These are phyloP conservation scores for Diabrotica virgifera DNA, from an alignment of 1,140 invertebrate species.

Conservation along the genomic window DNA sequence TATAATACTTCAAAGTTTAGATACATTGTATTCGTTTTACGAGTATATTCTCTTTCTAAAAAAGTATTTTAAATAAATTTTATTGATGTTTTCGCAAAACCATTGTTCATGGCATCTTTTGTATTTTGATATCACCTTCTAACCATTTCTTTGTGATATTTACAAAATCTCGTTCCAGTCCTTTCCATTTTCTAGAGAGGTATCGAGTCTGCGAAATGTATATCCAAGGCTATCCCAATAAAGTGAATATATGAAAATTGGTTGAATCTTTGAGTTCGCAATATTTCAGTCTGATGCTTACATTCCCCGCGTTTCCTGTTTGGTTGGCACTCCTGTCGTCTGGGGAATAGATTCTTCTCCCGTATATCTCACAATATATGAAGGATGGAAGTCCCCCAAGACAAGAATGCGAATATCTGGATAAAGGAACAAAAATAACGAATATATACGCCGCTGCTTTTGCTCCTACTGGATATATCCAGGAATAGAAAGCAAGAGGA, in stretches of 20 bases:
- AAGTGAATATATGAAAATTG: conserved; percentile 46
- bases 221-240: conserved; percentile 22
- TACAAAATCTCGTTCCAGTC: neutral
- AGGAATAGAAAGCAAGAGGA: neutral
- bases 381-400: conserved; percentile 44
- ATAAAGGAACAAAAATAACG: conserved; percentile 44
- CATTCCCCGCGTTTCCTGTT: conserved; percentile 43
- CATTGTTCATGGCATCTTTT: neutral
- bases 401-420: conserved; percentile 43
- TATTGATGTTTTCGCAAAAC: too few species aligned
- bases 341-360: conserved; percentile 37
- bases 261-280: conserved; percentile 45
- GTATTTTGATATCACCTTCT: neutral
- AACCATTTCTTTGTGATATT: conserved; percentile 3
- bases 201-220: neutral
- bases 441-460: conserved; percentile 39
- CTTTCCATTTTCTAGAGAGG: neutral
- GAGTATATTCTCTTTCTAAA: too few species aligned
- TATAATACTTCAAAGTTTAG: too few species aligned
- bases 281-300: conserved; percentile 45
- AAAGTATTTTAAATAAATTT: too few species aligned
- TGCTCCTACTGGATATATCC: conserved; percentile 7
- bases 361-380: conserved; percentile 43
- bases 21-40: too few species aligned
- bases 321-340: conserved; percentile 38